A percentile compares a stretch with the other conserved stretches of the same genome.
Evolutionary conservation across 2,113 vertebrate genomes (phyloP).

Genomic region (Murina feae): DNA sequence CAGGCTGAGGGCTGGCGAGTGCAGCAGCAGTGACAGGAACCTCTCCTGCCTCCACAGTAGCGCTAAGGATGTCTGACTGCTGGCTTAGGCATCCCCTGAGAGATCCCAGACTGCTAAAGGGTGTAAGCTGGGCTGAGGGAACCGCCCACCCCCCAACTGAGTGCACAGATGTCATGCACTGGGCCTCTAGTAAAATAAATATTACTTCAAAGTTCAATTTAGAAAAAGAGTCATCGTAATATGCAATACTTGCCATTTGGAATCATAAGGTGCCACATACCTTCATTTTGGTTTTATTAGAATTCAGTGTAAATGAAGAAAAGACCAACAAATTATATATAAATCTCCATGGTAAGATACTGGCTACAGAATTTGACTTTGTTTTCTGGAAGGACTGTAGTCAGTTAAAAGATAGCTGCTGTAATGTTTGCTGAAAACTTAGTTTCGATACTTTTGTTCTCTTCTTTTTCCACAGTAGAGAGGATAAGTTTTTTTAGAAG

Average conservation of each 20-base stretch:
- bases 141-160: too few relatives aligned
- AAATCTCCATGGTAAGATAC: background rate
- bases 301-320: background rate
- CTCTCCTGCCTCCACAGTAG: too few relatives aligned
- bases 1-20: too few relatives aligned
- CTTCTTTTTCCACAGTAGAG: background rate
- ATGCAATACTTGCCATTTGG: background rate
- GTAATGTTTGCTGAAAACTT: background rate
- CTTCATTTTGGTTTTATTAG: background rate
- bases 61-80: too few relatives aligned
- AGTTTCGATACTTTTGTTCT: background rate
- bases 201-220: background rate
- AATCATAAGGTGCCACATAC: background rate
- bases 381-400: background rate
- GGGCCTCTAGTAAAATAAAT: background rate
- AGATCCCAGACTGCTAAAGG: too few relatives aligned
- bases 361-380: background rate
- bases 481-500: slow-evolving; percentile 37
- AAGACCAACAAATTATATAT: background rate
- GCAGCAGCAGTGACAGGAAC: too few relatives aligned
- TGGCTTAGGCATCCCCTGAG: too few relatives aligned
- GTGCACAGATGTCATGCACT: too few relatives aligned
- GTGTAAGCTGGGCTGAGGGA: too few relatives aligned
- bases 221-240: background rate
- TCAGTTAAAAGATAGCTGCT: background rate